These are phyloP conservation scores for Epistrophe eligans DNA, from an alignment of 2,888 invertebrate genomes.

Conservation along the genomic window DNA sequence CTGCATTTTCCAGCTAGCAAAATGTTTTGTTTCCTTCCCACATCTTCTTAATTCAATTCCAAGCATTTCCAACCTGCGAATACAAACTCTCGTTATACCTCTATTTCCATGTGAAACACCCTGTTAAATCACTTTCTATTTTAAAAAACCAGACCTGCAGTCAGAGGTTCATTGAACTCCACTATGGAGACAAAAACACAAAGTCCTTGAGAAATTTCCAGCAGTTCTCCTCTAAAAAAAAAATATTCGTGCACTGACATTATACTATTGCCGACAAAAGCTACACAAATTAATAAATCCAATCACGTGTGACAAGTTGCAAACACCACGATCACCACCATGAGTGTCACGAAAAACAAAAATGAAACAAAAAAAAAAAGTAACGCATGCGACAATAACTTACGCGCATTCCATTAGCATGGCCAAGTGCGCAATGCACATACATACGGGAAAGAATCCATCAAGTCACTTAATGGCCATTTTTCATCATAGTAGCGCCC, in stretches of 20 bases:
- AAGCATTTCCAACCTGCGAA: too few relatives aligned
- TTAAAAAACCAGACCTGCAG: not conserved
- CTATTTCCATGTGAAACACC: not conserved
- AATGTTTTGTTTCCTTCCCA: too few relatives aligned
- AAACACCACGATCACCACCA: slow-evolving; percentile 58
- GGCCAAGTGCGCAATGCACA: slow-evolving; percentile 14
- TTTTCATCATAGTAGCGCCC: slow-evolving; percentile 54
- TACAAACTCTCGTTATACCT: too few relatives aligned
- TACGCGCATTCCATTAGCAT: slow-evolving; percentile 60
- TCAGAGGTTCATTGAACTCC: slow-evolving; percentile 37
- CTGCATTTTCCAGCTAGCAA: too few relatives aligned
- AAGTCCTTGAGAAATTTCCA: slow-evolving; percentile 54
- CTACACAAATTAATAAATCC: slow-evolving; percentile 51
- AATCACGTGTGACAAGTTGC: slow-evolving; percentile 67
- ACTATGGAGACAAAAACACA: slow-evolving; percentile 29
- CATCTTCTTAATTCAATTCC: too few relatives aligned
- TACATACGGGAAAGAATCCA: slow-evolving; percentile 67
- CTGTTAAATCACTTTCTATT: slow-evolving; percentile 16
- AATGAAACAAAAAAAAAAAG: not conserved
- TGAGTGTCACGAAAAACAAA: slow-evolving; percentile 47
- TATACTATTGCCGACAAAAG: slow-evolving; percentile 42
- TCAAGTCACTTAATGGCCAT: slow-evolving; percentile 48
- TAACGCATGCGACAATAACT: slow-evolving; percentile 49
- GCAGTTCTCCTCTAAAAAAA: not conserved
- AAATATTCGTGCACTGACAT: slow-evolving; percentile 22